Evolutionary conservation across 53 echinoderm and acorn worm genomes (phyloP).

Genomic region (Luidia sarsii): DNA sequence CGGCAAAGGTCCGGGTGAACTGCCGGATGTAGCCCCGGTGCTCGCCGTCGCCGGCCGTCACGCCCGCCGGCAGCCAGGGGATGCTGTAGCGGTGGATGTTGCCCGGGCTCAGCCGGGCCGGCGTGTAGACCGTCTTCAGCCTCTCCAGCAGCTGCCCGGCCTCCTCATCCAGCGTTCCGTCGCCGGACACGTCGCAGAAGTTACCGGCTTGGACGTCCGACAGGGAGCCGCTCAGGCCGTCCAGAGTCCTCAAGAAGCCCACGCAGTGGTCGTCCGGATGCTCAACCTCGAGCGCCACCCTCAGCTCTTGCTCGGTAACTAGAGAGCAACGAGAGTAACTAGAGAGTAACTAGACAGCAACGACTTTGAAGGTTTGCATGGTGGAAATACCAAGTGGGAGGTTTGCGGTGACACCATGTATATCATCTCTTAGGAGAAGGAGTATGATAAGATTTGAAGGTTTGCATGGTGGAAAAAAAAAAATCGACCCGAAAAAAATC

Average conservation of each 20-base stretch:
- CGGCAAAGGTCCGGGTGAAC: slow-evolving; percentile 54
- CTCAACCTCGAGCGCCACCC: slow-evolving; percentile 67
- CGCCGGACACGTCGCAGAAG: slow-evolving; percentile 49
- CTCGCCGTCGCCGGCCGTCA: slow-evolving; percentile 17
- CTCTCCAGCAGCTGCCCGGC: slow-evolving; percentile 46
- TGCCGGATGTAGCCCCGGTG: slow-evolving; percentile 55
- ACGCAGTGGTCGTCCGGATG: slow-evolving; percentile 71
- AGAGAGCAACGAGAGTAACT: background rate
- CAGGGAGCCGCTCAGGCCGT: slow-evolving; percentile 59
- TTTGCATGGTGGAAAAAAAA: too few species aligned
- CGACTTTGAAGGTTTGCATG: too few species aligned
- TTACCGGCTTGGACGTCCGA: slow-evolving; percentile 54
- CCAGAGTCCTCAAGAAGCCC: slow-evolving; percentile 74
- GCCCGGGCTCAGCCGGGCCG: slow-evolving; percentile 25
- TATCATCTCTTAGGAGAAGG: too few species aligned
- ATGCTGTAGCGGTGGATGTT: slow-evolving; percentile 65
- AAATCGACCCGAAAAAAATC: too few species aligned
- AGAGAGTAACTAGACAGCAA: background rate
- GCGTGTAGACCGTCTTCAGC: slow-evolving; percentile 56
- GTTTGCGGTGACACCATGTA: too few species aligned
- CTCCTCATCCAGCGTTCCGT: slow-evolving; percentile 42
- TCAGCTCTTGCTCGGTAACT: slow-evolving; percentile 94
- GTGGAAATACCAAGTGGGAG: too few species aligned
- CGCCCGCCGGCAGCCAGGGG: slow-evolving; percentile 61
- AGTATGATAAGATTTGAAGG: too few species aligned